Evolutionary conservation across 1,140 invertebrate genomes (phyloP).

Genomic region (Paraescarpia echinospica): DNA sequence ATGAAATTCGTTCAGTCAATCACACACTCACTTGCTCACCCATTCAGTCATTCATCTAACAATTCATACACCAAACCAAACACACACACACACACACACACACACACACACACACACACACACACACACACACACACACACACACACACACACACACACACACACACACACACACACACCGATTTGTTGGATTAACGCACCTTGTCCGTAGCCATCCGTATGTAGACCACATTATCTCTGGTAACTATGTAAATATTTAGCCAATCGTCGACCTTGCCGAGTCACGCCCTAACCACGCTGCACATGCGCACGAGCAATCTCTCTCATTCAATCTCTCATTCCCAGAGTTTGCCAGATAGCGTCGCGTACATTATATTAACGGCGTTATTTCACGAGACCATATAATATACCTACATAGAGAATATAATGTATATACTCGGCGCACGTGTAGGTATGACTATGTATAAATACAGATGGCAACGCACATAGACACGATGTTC

Average conservation of each 20-base stretch:
- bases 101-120: no score
- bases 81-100: neutral
- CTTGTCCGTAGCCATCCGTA: neutral
- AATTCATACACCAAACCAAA: neutral
- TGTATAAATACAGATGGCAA: no score
- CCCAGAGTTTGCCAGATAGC: neutral
- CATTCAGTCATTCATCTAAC: neutral
- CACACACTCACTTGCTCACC: neutral
- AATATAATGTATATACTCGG: no score
- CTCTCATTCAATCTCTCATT: neutral
- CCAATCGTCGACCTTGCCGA: neutral
- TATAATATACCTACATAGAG: no score
- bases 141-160: neutral
- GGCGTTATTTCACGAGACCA: no score
- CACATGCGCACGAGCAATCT: neutral
- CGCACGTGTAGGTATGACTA: no score
- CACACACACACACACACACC: neutral
- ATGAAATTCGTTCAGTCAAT: no score
- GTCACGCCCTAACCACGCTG: neutral
- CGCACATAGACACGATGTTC: no score
- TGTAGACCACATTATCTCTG: neutral
- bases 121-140: no score
- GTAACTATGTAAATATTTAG: neutral
- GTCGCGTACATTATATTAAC: no score
- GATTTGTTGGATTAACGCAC: neutral